phyloP scores from a whole-genome alignment of 2,797 vertebrate genomes.

The Melanotaenia trifasciata region DNA sequence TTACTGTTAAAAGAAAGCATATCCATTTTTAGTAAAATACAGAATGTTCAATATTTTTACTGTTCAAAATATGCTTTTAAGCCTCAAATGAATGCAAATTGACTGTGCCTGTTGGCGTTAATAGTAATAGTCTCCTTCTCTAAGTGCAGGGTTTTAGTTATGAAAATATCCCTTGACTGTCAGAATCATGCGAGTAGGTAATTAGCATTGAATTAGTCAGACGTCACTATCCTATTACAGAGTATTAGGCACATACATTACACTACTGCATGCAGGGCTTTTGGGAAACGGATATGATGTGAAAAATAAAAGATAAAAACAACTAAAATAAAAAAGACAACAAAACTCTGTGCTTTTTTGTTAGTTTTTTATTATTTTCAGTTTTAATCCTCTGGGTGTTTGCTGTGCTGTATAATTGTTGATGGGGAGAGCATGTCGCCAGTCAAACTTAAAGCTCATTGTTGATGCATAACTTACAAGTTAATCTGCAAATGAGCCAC shows the following conservation, averaged over 20 bases:
- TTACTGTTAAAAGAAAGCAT: background rate
- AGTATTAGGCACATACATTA: conserved; percentile 2
- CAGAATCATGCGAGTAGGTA: background rate
- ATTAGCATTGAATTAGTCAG: background rate
- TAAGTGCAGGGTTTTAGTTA: background rate
- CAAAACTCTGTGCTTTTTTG: no score
- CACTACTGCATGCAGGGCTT: conserved; percentile 3
- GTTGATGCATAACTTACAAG: background rate
- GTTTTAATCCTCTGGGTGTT: background rate
- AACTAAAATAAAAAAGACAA: background rate
- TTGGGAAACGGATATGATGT: background rate
- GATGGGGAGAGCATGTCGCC: background rate
- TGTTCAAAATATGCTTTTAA: background rate
- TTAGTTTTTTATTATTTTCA: no score
- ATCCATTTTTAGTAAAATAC: background rate
- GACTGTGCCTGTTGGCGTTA: background rate
- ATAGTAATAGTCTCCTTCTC: background rate
- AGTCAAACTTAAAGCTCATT: background rate
- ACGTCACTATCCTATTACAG: conserved; percentile 51
- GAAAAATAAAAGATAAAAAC: background rate
- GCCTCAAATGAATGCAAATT: background rate
- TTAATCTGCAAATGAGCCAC: background rate
- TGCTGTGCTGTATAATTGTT: background rate
- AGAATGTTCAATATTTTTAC: no score
- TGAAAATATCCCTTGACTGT: background rate